These are phyloP conservation scores for Drosophila robusta DNA, from an alignment of 2,888 invertebrate genomes.

Conservation along the genomic window DNA sequence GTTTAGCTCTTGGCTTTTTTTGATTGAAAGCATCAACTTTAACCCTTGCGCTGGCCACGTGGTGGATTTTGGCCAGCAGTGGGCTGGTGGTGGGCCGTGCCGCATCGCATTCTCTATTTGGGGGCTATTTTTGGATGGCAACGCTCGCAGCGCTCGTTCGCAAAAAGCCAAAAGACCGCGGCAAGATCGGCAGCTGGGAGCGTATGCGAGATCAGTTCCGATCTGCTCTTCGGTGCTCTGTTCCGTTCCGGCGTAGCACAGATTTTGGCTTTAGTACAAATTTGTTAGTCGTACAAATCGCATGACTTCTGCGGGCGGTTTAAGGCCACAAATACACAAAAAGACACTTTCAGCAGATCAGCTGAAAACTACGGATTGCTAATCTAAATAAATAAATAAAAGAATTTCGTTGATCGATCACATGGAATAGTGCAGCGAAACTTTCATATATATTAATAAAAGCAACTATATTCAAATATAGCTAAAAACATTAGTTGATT, in stretches of 20 bases:
- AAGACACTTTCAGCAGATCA: conserved; percentile 42
- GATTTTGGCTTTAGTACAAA: conserved; percentile 68
- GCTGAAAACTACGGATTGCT: conserved; percentile 54
- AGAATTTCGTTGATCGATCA: conserved; percentile 33
- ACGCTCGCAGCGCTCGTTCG: conserved; percentile 39
- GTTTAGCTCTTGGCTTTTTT: conserved; percentile 54
- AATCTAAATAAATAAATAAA: conserved; percentile 64
- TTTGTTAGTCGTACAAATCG: conserved; percentile 74
- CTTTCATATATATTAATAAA: conserved; percentile 22
- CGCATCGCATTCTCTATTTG: conserved; percentile 33
- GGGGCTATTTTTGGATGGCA: conserved; percentile 54
- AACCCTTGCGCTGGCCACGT: conserved; percentile 51
- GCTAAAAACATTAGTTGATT: conserved; percentile 21
- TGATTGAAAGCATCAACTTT: conserved; percentile 37
- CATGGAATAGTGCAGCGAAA: conserved; percentile 64
- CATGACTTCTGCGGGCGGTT: conserved; percentile 53
- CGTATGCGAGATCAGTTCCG: conserved; percentile 11
- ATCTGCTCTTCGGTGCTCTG: conserved; percentile 17
- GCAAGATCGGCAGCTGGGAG: conserved; percentile 26
- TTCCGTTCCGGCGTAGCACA: conserved; percentile 57
- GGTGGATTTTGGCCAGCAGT: conserved; percentile 5
- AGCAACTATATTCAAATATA: not conserved
- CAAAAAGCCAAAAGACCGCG: conserved; percentile 36
- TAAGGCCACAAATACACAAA: conserved; percentile 26
- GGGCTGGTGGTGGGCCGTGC: not conserved